Evolutionary conservation across 1,140 invertebrate species (phyloP).

Genomic region (Micrasema minimum): DNA sequence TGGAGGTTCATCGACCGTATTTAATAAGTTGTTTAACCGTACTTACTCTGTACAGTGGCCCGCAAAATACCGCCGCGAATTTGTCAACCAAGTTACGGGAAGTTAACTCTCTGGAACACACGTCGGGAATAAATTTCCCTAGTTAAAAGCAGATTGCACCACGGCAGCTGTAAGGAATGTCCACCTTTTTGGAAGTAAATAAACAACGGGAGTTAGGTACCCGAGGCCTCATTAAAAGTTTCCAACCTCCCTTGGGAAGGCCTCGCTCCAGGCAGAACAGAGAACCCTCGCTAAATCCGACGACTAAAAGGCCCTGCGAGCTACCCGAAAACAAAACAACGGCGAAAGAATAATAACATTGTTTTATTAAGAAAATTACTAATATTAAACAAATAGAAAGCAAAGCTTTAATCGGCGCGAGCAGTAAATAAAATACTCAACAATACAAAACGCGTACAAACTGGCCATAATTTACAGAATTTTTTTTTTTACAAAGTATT

Average conservation of each 20-base stretch:
- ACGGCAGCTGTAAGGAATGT: constrained; percentile 46
- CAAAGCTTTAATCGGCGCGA: too few species aligned
- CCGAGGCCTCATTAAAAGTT: constrained; percentile 40
- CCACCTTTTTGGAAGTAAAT: constrained; percentile 45
- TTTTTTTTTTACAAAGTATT: too few species aligned
- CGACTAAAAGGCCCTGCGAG: constrained; percentile 7
- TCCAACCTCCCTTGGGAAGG: constrained; percentile 7
- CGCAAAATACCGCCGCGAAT: constrained; percentile 38
- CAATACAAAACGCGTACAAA: too few species aligned
- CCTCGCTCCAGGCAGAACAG: neutral
- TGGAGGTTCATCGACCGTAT: too few species aligned
- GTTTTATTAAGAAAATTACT: neutral
- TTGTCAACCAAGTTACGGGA: constrained; percentile 28
- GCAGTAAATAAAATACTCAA: too few species aligned
- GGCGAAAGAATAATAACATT: neutral
- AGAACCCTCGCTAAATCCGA: neutral
- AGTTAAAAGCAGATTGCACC: constrained; percentile 26
- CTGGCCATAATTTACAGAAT: too few species aligned
- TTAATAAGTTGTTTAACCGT: neutral
- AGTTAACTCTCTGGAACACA: constrained; percentile 21
- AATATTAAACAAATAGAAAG: constrained; percentile 5
- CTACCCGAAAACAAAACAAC: constrained; percentile 22
- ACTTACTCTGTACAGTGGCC: constrained; percentile 35
- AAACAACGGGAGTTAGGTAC: constrained; percentile 37
- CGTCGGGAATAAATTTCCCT: constrained; percentile 42